Percentiles rank a stretch among this genome's conserved stretches.
Evolutionary conservation across 2,888 invertebrate species (phyloP).

Genomic region (Parnassius glacialis): DNA sequence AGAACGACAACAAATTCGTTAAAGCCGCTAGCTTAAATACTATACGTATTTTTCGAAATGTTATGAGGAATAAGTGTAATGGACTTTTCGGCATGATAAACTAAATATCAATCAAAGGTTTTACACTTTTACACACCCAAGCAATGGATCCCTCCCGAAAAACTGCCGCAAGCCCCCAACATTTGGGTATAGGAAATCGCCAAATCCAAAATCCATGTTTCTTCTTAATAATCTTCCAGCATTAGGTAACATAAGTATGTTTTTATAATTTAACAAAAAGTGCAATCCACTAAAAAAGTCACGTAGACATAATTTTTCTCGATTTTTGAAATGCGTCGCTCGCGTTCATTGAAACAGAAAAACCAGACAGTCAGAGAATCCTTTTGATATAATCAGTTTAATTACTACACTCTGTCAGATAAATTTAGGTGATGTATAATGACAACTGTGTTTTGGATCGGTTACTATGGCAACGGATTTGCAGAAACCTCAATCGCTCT

Average conservation of each 20-base stretch:
- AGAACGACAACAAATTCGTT: too few species aligned
- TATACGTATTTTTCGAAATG: too few species aligned
- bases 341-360: constrained; percentile 40
- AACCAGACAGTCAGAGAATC: constrained; percentile 43
- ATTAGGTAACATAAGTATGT: constrained; percentile 48
- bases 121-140: constrained; percentile 53
- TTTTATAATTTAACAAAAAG: constrained; percentile 24
- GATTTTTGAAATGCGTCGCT: constrained; percentile 54
- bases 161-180: constrained; percentile 58
- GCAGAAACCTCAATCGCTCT: constrained; percentile 51
- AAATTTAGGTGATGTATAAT: constrained; percentile 53
- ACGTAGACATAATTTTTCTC: constrained; percentile 62
- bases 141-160: constrained; percentile 60
- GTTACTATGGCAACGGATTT: constrained; percentile 56
- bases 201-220: constrained; percentile 72
- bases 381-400: too few species aligned
- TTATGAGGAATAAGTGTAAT: too few species aligned
- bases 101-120: too few species aligned
- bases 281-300: constrained; percentile 43
- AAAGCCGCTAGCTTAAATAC: too few species aligned
- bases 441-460: constrained; percentile 62
- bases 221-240: constrained; percentile 45
- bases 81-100: too few species aligned
- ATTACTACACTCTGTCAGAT: constrained; percentile 31
- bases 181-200: constrained; percentile 67